These are phyloP conservation scores for Ormia ochracea DNA, from an alignment of 2,888 invertebrate genomes.

Conservation along the genomic window DNA sequence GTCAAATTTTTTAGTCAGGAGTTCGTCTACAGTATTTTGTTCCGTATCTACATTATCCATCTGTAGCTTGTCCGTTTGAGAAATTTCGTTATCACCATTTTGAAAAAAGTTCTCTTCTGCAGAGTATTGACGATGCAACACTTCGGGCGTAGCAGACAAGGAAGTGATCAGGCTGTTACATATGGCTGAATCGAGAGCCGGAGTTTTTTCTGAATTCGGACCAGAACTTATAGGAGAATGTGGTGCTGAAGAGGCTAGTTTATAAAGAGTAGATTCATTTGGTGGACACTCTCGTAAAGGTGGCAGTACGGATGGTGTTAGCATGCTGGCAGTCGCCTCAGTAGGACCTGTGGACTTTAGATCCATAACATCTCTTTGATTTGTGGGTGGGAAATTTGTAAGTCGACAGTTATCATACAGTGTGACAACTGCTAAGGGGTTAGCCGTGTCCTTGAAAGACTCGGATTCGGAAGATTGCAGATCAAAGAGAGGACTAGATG, in stretches of 20 bases:
- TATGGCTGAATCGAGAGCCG: conserved; percentile 66
- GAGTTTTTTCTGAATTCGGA: conserved; percentile 11
- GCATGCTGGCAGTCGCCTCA: conserved; percentile 47
- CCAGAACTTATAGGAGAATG: conserved; percentile 65
- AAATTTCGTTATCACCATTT: conserved; percentile 68
- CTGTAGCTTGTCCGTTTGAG: no score
- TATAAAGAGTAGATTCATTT: conserved; percentile 77
- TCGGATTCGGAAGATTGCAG: conserved; percentile 2
- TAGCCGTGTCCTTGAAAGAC: conserved; percentile 13
- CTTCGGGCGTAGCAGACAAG: conserved; percentile 54
- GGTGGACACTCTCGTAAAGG: conserved; percentile 80
- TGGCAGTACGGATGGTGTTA: conserved; percentile 67
- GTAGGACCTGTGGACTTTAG: conserved; percentile 25
- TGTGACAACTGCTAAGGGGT: conserved; percentile 21
- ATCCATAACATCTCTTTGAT: neutral
- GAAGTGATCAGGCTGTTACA: conserved; percentile 66
- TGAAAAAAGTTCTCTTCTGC: conserved; percentile 70
- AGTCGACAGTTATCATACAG: conserved; percentile 26
- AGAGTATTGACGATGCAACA: conserved; percentile 63
- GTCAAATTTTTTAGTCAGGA: conserved; percentile 70
- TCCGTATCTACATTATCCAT: no score
- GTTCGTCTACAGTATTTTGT: conserved; percentile 68
- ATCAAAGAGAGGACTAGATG: neutral
- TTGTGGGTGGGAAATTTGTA: conserved; percentile 12
- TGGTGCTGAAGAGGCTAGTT: conserved; percentile 69